Percentiles rank a stretch among this genome's conserved stretches.
These are phyloP conservation scores for Halocynthia aurantium DNA, from an alignment of 23 tunicate genomes.

Conservation along the genomic window DNA sequence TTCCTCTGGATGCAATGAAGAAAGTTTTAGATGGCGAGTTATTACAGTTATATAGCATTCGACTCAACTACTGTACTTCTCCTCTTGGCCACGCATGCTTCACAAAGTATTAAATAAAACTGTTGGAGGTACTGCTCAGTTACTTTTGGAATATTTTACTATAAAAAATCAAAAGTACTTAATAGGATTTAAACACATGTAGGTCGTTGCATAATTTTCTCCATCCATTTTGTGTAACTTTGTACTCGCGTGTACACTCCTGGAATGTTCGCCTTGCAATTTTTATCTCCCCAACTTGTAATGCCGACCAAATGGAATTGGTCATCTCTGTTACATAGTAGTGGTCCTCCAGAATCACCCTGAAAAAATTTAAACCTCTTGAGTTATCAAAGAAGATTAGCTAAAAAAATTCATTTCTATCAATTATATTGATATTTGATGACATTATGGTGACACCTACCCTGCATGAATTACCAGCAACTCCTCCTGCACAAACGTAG, in stretches of 20 bases:
- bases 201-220: slow-evolving; percentile 30
- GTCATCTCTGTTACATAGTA: slow-evolving; percentile 52
- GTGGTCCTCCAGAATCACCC: slow-evolving; percentile 95
- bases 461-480: slow-evolving; percentile 71
- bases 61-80: too few species aligned
- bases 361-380: not conserved
- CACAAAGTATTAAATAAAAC: too few species aligned
- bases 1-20: too few species aligned
- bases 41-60: too few species aligned
- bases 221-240: slow-evolving; percentile 64
- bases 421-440: slow-evolving; percentile 1
- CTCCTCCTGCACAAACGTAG: slow-evolving; percentile 91
- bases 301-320: slow-evolving; percentile 59
- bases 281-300: slow-evolving; percentile 88
- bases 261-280: slow-evolving; percentile 51
- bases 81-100: too few species aligned
- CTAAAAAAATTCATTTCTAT: not conserved
- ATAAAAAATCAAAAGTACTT: not conserved
- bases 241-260: slow-evolving; percentile 82
- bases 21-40: too few species aligned
- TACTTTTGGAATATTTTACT: not conserved
- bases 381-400: not conserved
- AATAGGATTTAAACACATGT: not conserved
- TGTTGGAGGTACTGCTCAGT: not conserved
- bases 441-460: slow-evolving; percentile 19